A percentile compares a stretch with the other conserved stretches of the same genome.
Conservation (phyloP, 2,113 vertebrate genomes). For the Pseudorasbora parva region DNA sequence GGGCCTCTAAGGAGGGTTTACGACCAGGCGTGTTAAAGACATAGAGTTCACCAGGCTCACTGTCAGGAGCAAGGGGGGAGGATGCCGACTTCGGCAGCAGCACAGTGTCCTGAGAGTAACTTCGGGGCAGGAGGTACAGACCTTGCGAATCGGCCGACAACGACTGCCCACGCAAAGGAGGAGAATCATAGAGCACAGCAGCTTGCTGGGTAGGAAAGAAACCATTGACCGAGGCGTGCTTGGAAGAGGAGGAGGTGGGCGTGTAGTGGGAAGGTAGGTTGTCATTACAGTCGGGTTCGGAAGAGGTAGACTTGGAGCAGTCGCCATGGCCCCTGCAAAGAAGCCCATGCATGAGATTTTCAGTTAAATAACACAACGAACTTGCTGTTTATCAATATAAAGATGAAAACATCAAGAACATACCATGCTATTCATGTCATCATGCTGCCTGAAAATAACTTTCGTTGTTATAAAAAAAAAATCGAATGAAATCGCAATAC, state of each 20-base stretch:
- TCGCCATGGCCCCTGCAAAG: conserved; percentile 81
- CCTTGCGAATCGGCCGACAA: conserved; percentile 77
- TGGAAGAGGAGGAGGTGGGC: conserved; percentile 78
- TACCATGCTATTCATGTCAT: not conserved
- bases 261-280: conserved; percentile 89
- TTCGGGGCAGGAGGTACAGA: conserved; percentile 91
- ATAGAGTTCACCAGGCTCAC: conserved; percentile 82
- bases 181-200: conserved; percentile 86
- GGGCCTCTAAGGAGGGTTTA: conserved; percentile 82
- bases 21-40: conserved; percentile 85
- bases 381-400: not conserved
- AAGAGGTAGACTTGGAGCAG: conserved; percentile 88
- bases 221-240: conserved; percentile 87
- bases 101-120: conserved; percentile 91
- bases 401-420: not conserved
- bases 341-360: conserved; percentile 21
- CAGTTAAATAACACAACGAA: not conserved
- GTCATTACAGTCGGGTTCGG: conserved; percentile 97
- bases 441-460: not conserved
- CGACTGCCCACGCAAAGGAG: conserved; percentile 80
- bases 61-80: conserved; percentile 76
- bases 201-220: conserved; percentile 78
- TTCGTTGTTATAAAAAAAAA: not conserved
- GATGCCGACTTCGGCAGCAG: conserved; percentile 83
- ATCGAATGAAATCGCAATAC: not conserved